Base-by-base conservation (phyloP, 2,888 invertebrate genomes). In the Himalopsyche kuldschensis region DNA sequence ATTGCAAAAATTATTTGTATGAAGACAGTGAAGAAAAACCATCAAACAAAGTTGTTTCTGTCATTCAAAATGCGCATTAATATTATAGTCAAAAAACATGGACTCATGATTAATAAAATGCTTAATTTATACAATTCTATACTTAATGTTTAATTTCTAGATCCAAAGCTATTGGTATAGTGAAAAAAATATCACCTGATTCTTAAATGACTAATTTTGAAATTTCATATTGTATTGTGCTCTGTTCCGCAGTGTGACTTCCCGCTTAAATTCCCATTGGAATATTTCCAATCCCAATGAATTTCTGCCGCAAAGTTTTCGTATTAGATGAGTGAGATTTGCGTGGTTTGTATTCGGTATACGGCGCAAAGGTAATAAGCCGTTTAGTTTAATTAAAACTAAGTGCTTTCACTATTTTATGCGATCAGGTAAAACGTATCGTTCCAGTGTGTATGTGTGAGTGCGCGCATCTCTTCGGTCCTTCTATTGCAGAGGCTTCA, bases 311-410 rank as follows among this genome's bases (percentile, higher is more conserved):
- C 46, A 41, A 75, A 80, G 30, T 80, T 80, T 81, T 48, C 27
- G 55, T 81, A 81, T 79, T 79, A 46, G 75, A 82, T 75, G 79
- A 82, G 63, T 69, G 82, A 32, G 75, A 31, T 41, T 79, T 20
- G 79, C 75, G 82, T 75, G 84, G 84, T 75, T 84, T 79, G 84
- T 84, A 75, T 75, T 47, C 55, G 48, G 81, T 47, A 78, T 55
- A 69, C 32, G 82, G 48, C 80, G 55, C 35, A 47, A 46, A 55
- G 80, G 84, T 82, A 84, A 84, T 84, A 84, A 84, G 84, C 82
- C 82, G 84, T 84, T 82, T 80, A 84, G 82, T 84, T 84, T 84
- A 84, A 84, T 84, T 84, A 84, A 84, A 84, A 84, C 84, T 82
- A 80, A 84, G 84, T 82, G 80, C 78, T 80, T 78, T 69, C 82